Base-by-base conservation (phyloP, 2,888 invertebrate genomes). In the Cryptus viduatorius region DNA sequence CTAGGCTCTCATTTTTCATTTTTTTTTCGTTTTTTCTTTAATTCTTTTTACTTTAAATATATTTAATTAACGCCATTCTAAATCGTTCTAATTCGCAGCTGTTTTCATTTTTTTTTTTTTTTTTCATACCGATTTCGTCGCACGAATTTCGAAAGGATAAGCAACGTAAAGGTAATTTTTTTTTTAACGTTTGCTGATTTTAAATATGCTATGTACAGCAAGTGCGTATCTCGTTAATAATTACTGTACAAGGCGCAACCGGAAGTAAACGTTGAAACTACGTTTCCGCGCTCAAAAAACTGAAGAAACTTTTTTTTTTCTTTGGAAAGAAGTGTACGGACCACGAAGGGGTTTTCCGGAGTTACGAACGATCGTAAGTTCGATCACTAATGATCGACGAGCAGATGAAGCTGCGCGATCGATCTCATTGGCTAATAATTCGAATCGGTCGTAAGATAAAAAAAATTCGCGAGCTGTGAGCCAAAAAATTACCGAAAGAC, bases 141-240 rank as follows among this genome's bases (percentile, higher is more conserved):
- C 56, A 61, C 37, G n/a, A 67, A 67, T 67, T 69, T 42, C 29
- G 42, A 71, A 65, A 65, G 37, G 61, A 29, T 12, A 77, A 69
- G 59, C 59, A 59, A 53, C 48, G 61, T 24, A 53, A 56, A 56
- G 10, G 56, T 24, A 56, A 56, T 78, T 69, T 65, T 16, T 72
- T 78, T 78, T 69, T 50, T 19, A 56, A 56, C 56, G 19, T 42
- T 44, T 19, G 14, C 56, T 24, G 56, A 72, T 69, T 69, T 56
- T 56, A 73, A 44, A 75, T 75, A 24, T 44, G 77, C 80, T 80
- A 84, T 84, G 77, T 81, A 84, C 84, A 84, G 71, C 64, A 65
- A 72, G 46, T 37, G 69, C 50, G 14, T 50, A 16, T 50, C 31
- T 71, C 56, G 56, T 71, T 71, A 16, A 53, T 37, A 19, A 53